Percentiles rank a stretch among this genome's conserved stretches.
Conservation (phyloP, 2,888 invertebrate genomes). For the Cataglyphis livida region DNA sequence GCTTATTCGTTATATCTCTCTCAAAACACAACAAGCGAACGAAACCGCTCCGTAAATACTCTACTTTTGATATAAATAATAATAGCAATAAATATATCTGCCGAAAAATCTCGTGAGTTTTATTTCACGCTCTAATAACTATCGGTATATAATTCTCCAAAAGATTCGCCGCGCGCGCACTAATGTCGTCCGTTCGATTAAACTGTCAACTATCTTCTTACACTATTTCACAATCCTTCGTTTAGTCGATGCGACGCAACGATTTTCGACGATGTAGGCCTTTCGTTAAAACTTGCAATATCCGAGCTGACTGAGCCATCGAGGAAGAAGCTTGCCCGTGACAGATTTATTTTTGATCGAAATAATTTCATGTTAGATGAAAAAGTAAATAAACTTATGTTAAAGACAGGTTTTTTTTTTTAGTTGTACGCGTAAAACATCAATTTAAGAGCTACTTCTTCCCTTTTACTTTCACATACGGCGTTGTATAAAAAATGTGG, state of each 20-base stretch:
- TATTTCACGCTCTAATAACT: conserved; percentile 65
- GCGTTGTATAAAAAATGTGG: conserved; percentile 46
- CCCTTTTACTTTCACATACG: conserved; percentile 41
- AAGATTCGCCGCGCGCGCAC: conserved; percentile 60
- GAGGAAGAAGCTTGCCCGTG: conserved; percentile 24
- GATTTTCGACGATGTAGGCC: conserved; percentile 42
- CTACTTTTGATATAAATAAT: conserved; percentile 72
- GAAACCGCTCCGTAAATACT: conserved; percentile 73
- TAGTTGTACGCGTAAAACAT: background rate
- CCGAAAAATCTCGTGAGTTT: conserved; percentile 67
- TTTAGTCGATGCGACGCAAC: conserved; percentile 53
- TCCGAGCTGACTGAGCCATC: conserved; percentile 45
- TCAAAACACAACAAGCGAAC: conserved; percentile 77
- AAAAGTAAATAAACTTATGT: background rate
- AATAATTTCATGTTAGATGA: background rate
- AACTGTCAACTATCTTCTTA: conserved; percentile 56
- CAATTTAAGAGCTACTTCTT: conserved; percentile 13
- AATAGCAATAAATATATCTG: conserved; percentile 73
- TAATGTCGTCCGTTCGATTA: conserved; percentile 35
- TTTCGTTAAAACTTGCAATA: conserved; percentile 32
- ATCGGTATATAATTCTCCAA: conserved; percentile 68
- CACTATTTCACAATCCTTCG: conserved; percentile 37
- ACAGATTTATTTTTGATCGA: background rate
- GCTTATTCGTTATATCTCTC: conserved; percentile 69
- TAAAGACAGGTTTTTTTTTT: background rate